Evolutionary conservation across 2,888 invertebrate species (phyloP).

Genomic region (Xestia sexstrigata): DNA sequence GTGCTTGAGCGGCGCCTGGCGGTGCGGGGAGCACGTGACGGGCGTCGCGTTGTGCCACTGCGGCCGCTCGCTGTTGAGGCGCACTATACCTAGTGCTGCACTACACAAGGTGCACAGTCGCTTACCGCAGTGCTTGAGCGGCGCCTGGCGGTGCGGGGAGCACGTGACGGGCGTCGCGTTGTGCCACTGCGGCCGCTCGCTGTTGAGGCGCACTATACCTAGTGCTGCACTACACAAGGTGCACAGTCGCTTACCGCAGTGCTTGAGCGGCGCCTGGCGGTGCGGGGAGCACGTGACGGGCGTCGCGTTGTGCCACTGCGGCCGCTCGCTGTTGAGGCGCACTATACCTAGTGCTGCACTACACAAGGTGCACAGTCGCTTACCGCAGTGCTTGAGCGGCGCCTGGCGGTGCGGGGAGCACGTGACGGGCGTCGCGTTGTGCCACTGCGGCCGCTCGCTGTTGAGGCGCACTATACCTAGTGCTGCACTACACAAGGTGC

Average conservation of each 20-base stretch:
- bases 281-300: neutral
- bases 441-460: neutral
- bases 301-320: neutral
- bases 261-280: too few species aligned
- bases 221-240: neutral
- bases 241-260: too few species aligned
- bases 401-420: neutral
- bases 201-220: neutral
- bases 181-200: too few species aligned
- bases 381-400: constrained; percentile 1
- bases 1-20: too few species aligned
- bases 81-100: neutral
- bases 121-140: constrained; percentile 1
- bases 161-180: too few species aligned
- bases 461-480: neutral
- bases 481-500: neutral
- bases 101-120: neutral
- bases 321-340: neutral
- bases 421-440: neutral
- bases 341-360: constrained; percentile 3
- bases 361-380: neutral
- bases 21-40: too few species aligned
- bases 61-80: neutral
- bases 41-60: too few species aligned
- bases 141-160: too few species aligned